Evolutionary conservation across 1,140 invertebrate species (phyloP).

Genomic region (Drosophila pallidifrons): DNA sequence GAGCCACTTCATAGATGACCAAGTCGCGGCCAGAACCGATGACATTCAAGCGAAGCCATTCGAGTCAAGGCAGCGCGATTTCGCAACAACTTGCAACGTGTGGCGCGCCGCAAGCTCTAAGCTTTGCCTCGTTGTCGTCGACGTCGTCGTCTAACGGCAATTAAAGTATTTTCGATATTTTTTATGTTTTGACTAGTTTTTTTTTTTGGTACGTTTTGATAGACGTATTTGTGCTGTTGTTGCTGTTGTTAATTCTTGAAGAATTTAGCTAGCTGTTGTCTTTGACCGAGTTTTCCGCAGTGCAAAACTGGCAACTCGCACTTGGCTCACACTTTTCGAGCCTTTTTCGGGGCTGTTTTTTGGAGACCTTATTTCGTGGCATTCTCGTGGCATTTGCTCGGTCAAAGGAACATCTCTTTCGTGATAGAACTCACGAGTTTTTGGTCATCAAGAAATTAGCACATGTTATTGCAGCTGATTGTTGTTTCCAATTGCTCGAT

Average conservation of each 20-base stretch:
- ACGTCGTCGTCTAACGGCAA: constrained; percentile 64
- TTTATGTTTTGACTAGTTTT: constrained; percentile 3
- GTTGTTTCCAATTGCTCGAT: background rate
- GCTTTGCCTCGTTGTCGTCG: background rate
- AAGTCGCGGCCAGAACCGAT: constrained; percentile 47
- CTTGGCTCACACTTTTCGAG: constrained; percentile 5
- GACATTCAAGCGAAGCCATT: constrained; percentile 61
- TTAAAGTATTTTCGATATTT: constrained; percentile 43
- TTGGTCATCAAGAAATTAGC: background rate
- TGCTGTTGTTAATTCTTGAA: constrained; percentile 49
- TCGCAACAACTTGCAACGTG: constrained; percentile 38
- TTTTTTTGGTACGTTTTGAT: constrained; percentile 52
- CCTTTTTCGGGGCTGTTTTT: constrained; percentile 10
- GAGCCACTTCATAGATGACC: background rate
- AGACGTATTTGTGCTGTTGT: constrained; percentile 22
- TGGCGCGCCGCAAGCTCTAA: constrained; percentile 16
- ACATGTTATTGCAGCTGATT: constrained; percentile 24
- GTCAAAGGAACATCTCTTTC: too few relatives aligned
- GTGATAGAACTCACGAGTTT: background rate
- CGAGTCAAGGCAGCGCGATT: constrained; percentile 46
- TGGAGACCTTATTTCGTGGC: background rate
- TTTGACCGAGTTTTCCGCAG: constrained; percentile 70
- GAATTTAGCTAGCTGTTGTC: constrained; percentile 74
- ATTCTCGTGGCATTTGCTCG: background rate
- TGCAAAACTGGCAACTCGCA: constrained; percentile 34